Evolutionary conservation across 2,113 vertebrate genomes (phyloP).

Genomic region (Alethe castanea): DNA sequence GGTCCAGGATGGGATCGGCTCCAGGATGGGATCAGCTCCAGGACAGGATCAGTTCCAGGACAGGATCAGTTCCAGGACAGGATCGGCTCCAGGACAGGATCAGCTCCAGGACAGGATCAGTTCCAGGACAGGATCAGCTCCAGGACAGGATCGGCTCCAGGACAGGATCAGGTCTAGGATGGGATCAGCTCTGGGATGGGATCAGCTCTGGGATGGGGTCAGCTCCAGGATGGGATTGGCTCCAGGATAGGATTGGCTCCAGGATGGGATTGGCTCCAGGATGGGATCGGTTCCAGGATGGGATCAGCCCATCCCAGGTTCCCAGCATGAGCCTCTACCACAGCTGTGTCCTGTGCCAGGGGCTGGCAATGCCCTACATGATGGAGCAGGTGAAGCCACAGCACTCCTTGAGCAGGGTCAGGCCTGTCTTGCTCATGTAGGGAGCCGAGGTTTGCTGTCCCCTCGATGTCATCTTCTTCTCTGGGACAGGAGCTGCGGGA

Average conservation of each 20-base stretch:
- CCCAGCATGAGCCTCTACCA: neutral
- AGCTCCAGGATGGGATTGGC: neutral
- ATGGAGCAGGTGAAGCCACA: slow-evolving; percentile 88
- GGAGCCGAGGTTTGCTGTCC: slow-evolving; percentile 78
- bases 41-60: neutral
- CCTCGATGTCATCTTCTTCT: slow-evolving; percentile 68
- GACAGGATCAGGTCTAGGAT: neutral
- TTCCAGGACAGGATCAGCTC: neutral
- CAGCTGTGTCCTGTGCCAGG: neutral
- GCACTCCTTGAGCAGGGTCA: slow-evolving; percentile 86
- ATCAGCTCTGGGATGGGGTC: neutral
- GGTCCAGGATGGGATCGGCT: neutral
- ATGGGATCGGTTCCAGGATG: neutral
- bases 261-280: too few relatives aligned
- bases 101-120: neutral
- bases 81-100: neutral
- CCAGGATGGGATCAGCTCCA: neutral
- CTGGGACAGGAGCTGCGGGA: slow-evolving; percentile 58
- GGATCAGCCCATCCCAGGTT: neutral
- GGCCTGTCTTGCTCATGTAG: slow-evolving; percentile 78
- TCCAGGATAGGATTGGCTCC: too few relatives aligned
- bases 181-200: neutral
- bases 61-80: neutral
- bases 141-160: neutral
- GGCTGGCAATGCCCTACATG: slow-evolving; percentile 73